Percentiles rank a stretch among this genome's conserved stretches.
These are phyloP conservation scores for Venturia canescens DNA, from an alignment of 1,140 invertebrate species.

Conservation along the genomic window DNA sequence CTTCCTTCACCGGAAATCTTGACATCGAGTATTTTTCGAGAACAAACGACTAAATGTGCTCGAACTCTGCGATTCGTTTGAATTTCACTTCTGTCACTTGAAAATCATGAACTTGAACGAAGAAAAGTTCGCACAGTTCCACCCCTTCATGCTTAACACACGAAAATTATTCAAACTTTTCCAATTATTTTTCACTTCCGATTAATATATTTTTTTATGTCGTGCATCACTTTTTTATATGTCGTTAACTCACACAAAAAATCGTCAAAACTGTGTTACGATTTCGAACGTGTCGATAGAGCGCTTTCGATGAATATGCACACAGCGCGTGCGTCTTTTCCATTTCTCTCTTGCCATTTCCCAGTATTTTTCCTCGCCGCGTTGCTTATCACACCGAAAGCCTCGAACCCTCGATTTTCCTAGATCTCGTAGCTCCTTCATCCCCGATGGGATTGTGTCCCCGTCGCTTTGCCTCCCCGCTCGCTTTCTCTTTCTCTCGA, in stretches of 20 bases:
- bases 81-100: neutral
- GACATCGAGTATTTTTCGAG: constrained; percentile 32
- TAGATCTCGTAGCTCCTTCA: constrained; percentile 44
- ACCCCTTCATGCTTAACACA: neutral
- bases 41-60: constrained; percentile 9
- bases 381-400: constrained; percentile 69
- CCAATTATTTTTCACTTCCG: neutral
- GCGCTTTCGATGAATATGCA: neutral
- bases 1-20: constrained; percentile 15
- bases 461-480: constrained; percentile 38
- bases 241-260: too few species aligned
- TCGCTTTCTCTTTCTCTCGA: constrained; percentile 52
- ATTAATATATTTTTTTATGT: neutral
- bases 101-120: neutral
- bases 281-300: constrained; percentile 57
- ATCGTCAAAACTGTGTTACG: constrained; percentile 53
- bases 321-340: neutral
- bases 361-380: constrained; percentile 49
- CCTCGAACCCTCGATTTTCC: constrained; percentile 45
- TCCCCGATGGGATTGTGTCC: constrained; percentile 63
- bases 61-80: neutral
- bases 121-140: neutral
- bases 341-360: constrained; percentile 16
- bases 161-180: too few species aligned
- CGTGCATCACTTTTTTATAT: neutral